Percentiles rank a stretch among this genome's conserved stretches.
Evolutionary conservation across 2,113 vertebrate genomes (phyloP).

Genomic region (Neodon shergylaensis): DNA sequence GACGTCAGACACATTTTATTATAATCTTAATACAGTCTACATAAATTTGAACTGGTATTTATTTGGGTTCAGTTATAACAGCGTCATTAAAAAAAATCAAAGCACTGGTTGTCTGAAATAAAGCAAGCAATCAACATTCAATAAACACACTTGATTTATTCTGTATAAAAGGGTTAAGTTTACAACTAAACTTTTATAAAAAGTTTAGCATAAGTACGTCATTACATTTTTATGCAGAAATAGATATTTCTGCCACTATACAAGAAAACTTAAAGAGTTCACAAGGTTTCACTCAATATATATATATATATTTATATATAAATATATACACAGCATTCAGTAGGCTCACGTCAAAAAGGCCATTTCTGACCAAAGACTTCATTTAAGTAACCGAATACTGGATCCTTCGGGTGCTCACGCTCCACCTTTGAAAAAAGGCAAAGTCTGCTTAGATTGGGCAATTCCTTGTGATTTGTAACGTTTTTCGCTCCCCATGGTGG

Average conservation of each 20-base stretch:
- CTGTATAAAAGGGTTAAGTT: conserved; percentile 98
- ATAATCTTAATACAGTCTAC: conserved; percentile 83
- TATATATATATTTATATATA: conserved; percentile 91
- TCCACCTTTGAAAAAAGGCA: conserved; percentile 97
- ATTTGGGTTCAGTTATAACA: conserved; percentile 68
- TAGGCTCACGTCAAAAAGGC: conserved; percentile 91
- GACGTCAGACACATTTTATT: conserved; percentile 85
- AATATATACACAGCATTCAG: conserved; percentile 94
- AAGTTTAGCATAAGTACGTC: conserved; percentile 99
- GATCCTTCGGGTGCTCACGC: conserved; percentile 93
- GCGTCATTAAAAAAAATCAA: conserved; percentile 76
- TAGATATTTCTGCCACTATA: conserved; percentile 96
- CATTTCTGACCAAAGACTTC: conserved; percentile 92
- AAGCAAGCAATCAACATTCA: conserved; percentile 88
- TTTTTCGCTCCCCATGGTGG: conserved; percentile 91
- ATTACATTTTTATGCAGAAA: conserved; percentile 98
- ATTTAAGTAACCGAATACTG: conserved; percentile 94
- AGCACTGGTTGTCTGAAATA: conserved; percentile 85
- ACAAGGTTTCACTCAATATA: conserved; percentile 92
- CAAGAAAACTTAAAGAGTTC: conserved; percentile 97
- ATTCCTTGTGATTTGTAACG: conserved; percentile 86
- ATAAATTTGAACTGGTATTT: conserved; percentile 80
- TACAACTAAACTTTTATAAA: conserved; percentile 99
- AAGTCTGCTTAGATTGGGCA: conserved; percentile 90
- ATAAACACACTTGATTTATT: conserved; percentile 98